These are phyloP conservation scores for Asarcornis scutulata DNA, from an alignment of 2,113 vertebrate species.

Conservation along the genomic window DNA sequence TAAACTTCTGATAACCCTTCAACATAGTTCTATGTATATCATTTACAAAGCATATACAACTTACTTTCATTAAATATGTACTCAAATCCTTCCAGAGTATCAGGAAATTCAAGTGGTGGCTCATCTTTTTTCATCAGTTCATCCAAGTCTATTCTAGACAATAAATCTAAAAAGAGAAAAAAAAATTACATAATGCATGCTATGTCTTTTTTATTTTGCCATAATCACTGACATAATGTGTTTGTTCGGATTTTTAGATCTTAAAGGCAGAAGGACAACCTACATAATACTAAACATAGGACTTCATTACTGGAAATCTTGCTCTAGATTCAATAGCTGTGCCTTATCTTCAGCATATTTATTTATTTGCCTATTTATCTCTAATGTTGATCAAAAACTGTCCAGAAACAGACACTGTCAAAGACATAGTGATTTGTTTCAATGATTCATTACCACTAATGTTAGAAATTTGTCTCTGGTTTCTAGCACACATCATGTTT, in stretches of 20 bases:
- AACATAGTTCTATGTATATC: conserved; percentile 23
- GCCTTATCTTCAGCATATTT: background rate
- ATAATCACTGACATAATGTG: background rate
- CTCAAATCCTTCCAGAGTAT: conserved; percentile 95
- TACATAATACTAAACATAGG: background rate
- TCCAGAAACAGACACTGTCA: background rate
- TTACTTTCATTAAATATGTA: conserved; percentile 97
- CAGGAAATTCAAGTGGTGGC: conserved; percentile 93
- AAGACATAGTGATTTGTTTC: background rate
- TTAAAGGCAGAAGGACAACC: background rate
- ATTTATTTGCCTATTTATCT: background rate
- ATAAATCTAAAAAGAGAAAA: conserved; percentile 83
- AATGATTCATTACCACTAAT: background rate
- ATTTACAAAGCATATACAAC: conserved; percentile 48
- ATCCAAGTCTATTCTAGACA: conserved; percentile 97
- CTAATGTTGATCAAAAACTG: background rate
- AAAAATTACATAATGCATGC: background rate
- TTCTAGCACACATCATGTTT: background rate
- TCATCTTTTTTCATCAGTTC: conserved; percentile 99
- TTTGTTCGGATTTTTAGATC: background rate
- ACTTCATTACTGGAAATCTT: background rate
- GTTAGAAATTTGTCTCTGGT: background rate
- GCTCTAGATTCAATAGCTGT: background rate
- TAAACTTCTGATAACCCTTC: background rate
- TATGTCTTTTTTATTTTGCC: background rate